phyloP scores from a whole-genome alignment of 2,797 vertebrate species.

The Amblyopsis hoosieri region DNA sequence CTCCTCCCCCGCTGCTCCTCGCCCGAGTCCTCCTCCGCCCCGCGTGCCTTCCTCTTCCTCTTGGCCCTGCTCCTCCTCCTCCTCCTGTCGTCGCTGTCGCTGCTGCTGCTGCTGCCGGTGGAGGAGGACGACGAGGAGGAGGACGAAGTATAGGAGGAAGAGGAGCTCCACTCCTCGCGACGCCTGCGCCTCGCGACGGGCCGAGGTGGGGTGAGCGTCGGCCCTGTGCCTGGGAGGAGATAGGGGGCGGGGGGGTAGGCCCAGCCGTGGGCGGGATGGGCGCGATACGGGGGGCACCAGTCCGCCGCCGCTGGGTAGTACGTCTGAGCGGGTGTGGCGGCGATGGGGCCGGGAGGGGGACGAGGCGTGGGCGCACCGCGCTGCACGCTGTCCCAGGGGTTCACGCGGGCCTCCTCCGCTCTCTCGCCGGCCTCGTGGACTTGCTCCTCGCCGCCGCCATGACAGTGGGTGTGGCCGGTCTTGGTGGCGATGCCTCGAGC shows the following conservation, averaged over 20 bases:
- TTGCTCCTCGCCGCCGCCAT: slow-evolving; percentile 27
- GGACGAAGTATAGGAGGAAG: slow-evolving; percentile 45
- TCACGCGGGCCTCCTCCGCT: slow-evolving; percentile 5
- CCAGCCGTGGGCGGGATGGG: slow-evolving; percentile 17
- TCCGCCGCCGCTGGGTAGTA: slow-evolving; percentile 13
- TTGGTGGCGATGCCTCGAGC: slow-evolving; percentile 78
- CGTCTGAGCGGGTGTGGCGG: slow-evolving; percentile 14
- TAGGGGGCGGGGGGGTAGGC: slow-evolving; percentile 30
- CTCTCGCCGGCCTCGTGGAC: slow-evolving; percentile 18
- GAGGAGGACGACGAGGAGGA: slow-evolving; percentile 50
- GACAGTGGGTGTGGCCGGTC: slow-evolving; percentile 33
- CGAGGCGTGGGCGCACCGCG: background rate
- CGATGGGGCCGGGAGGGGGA: background rate
- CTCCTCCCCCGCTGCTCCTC: slow-evolving; percentile 41
- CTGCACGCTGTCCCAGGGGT: background rate
- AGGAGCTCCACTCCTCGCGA: slow-evolving; percentile 46
- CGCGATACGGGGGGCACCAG: slow-evolving; percentile 37
- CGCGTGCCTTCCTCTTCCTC: slow-evolving; percentile 41
- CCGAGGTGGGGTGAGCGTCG: slow-evolving; percentile 1
- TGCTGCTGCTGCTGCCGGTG: slow-evolving; percentile 50
- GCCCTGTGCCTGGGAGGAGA: slow-evolving; percentile 5
- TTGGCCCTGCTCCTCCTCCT: slow-evolving; percentile 39
- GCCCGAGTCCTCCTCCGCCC: slow-evolving; percentile 10
- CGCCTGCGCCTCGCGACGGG: slow-evolving; percentile 26
- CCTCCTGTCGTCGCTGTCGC: slow-evolving; percentile 53